Evolutionary conservation across 2,797 vertebrate species (phyloP).

Genomic region (Buphagus erythrorhynchus): DNA sequence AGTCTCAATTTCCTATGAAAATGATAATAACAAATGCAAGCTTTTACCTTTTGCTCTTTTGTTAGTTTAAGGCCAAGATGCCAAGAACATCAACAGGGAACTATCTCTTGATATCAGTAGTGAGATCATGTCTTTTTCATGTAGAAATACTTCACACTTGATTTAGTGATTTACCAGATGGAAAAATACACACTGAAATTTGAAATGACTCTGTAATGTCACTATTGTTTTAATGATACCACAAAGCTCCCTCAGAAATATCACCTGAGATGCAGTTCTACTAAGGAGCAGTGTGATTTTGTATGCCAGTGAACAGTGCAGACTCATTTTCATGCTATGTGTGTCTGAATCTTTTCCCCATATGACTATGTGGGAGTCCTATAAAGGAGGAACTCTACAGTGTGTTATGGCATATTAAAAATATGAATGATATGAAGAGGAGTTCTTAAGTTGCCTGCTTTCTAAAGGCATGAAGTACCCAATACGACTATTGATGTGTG

Average conservation of each 20-base stretch:
- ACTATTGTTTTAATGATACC: not conserved
- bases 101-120: not conserved
- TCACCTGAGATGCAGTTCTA: not conserved
- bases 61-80: not conserved
- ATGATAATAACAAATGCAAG: not conserved
- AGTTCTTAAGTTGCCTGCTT: not conserved
- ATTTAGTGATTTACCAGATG: not conserved
- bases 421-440: not conserved
- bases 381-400: not conserved
- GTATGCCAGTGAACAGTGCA: not conserved
- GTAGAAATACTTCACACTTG: not conserved
- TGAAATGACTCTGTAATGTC: not conserved
- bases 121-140: not conserved
- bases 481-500: not conserved
- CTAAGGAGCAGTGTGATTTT: not conserved
- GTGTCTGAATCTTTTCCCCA: not conserved
- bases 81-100: not conserved
- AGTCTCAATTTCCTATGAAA: not conserved
- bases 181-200: not conserved
- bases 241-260: not conserved
- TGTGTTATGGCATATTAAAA: not conserved
- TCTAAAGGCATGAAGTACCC: not conserved
- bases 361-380: not conserved
- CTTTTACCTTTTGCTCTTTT: not conserved
- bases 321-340: not conserved